phyloP scores from a whole-genome alignment of 1,140 invertebrate species.

The Oncopodura yosiiana region DNA sequence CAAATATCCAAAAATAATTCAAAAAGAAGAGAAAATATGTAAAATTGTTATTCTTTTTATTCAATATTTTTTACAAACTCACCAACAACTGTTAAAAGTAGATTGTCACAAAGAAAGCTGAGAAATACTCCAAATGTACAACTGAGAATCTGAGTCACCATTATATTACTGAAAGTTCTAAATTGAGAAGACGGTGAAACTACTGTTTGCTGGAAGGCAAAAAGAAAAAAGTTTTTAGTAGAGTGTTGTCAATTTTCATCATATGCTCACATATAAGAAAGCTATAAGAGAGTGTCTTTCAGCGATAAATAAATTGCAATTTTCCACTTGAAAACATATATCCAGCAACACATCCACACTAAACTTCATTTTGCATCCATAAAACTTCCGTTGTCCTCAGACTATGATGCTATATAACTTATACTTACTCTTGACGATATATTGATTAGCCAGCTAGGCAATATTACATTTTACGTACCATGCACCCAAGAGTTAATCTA shows the following conservation, averaged over 20 bases:
- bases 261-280: neutral
- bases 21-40: too few relatives aligned
- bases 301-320: slow-evolving; percentile 33
- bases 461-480: too few relatives aligned
- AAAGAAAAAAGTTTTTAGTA: slow-evolving; percentile 1
- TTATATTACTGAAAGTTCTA: neutral
- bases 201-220: too few relatives aligned
- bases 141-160: slow-evolving; percentile 19
- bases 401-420: too few relatives aligned
- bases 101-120: slow-evolving; percentile 62
- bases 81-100: slow-evolving; percentile 67
- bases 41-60: too few relatives aligned
- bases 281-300: neutral
- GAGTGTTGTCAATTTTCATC: slow-evolving; percentile 5
- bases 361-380: too few relatives aligned
- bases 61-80: too few relatives aligned
- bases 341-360: slow-evolving; percentile 4
- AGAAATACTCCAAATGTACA: slow-evolving; percentile 46
- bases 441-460: too few relatives aligned
- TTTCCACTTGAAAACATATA: slow-evolving; percentile 21
- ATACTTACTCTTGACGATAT: too few relatives aligned
- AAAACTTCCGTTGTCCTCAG: too few relatives aligned
- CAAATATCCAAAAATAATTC: neutral
- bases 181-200: too few relatives aligned
- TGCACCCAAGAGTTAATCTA: too few relatives aligned